Percentiles rank a stretch among this genome's conserved stretches.
Conservation (phyloP, 35 echinoderm and acorn worm species). For the Ophioderma brevispina region DNA sequence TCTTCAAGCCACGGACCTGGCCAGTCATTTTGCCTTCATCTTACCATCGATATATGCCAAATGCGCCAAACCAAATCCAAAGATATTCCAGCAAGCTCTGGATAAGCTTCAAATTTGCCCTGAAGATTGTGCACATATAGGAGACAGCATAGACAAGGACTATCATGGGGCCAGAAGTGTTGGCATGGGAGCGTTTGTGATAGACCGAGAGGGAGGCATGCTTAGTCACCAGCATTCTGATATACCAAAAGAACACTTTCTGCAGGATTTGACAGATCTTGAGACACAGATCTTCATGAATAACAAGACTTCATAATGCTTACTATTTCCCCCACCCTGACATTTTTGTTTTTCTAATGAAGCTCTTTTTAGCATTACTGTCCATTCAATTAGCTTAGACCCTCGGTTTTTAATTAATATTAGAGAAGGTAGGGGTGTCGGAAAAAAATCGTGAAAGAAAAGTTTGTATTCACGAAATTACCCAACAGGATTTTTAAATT, state of each 20-base stretch:
- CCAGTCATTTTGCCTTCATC: conserved; percentile 80
- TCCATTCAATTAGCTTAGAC: no score
- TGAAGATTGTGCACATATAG: conserved; percentile 62
- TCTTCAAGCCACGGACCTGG: conserved; percentile 59
- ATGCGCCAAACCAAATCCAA: conserved; percentile 63
- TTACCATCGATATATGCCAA: conserved; percentile 62
- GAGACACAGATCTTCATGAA: conserved; percentile 48
- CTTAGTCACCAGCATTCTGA: conserved; percentile 24
- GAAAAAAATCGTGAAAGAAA: no score
- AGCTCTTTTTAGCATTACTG: no score
- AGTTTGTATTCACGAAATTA: no score
- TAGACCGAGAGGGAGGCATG: conserved; percentile 60
- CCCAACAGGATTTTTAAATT: no score
- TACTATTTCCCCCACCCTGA: no score
- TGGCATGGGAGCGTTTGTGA: conserved; percentile 73
- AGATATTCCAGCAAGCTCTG: conserved; percentile 73
- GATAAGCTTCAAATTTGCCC: conserved; percentile 52
- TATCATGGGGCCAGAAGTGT: conserved; percentile 62
- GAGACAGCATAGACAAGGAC: conserved; percentile 77
- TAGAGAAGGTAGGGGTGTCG: no score
- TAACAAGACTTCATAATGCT: no score
- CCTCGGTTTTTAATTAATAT: no score
- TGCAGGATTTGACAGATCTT: conserved; percentile 70
- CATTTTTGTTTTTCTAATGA: no score
- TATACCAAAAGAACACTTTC: conserved; percentile 43